These are phyloP conservation scores for Pao palembangensis DNA, from an alignment of 2,113 vertebrate genomes.

Conservation along the genomic window DNA sequence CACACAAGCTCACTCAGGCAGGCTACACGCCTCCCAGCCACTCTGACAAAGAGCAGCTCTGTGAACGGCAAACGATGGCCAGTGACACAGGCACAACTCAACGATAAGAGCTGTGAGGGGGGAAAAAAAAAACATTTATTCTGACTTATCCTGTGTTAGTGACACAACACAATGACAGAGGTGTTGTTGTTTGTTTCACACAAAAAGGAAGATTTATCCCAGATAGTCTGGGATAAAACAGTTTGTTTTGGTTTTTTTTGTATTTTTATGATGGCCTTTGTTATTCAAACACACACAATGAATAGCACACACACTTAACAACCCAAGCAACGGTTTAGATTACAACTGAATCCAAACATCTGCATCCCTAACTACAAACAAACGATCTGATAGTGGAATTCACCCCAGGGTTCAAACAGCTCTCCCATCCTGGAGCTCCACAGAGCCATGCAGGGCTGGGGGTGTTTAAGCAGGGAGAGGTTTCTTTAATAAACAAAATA, in stretches of 20 bases:
- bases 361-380: constrained; percentile 18
- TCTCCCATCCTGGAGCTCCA: not conserved
- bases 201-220: not conserved
- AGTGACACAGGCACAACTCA: constrained; percentile 23
- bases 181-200: not conserved
- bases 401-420: not conserved
- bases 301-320: constrained; percentile 2
- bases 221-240: not conserved
- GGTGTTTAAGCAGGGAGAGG: too few species aligned
- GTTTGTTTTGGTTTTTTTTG: not conserved
- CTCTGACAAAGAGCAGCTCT: constrained; percentile 45
- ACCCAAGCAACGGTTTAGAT: not conserved
- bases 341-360: constrained; percentile 12
- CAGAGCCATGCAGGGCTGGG: not conserved
- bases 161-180: constrained; percentile 14
- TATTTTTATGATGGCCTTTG: not conserved
- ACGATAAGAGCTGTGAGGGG: constrained; percentile 30
- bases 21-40: constrained; percentile 9
- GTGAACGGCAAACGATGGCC: constrained; percentile 1
- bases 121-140: constrained; percentile 9
- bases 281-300: constrained; percentile 1
- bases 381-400: constrained; percentile 13
- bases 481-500: not conserved
- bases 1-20: constrained; percentile 7
- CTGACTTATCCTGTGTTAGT: constrained; percentile 11